Percentiles rank a stretch among this genome's conserved stretches.
Conservation (phyloP, 2,113 vertebrate species). For the Coracopsis vasa region DNA sequence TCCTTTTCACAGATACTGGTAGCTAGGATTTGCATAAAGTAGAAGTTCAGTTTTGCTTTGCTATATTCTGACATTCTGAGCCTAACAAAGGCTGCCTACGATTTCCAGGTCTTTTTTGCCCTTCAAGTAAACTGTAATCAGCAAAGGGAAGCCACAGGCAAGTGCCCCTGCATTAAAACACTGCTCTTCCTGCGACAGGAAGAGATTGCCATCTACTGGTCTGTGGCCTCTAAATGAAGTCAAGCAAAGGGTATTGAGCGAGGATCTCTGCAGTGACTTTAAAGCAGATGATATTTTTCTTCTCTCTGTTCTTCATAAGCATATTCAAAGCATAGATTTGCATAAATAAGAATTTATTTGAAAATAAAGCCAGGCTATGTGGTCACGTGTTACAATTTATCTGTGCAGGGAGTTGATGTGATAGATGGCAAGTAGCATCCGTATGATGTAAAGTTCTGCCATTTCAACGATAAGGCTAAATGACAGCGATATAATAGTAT, state of each 20-base stretch:
- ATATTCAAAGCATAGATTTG: not conserved
- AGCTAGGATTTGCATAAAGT: constrained; percentile 60
- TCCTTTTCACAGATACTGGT: not conserved
- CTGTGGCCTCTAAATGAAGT: not conserved
- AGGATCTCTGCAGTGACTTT: not conserved
- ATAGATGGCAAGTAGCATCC: not conserved
- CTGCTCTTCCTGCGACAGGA: constrained; percentile 17
- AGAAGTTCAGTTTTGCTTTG: constrained; percentile 51
- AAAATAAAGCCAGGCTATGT: not conserved
- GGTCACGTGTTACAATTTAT: not conserved
- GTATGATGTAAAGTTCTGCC: not conserved
- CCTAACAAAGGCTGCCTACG: constrained; percentile 75
- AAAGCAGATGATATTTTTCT: not conserved
- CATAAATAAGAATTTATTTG: not conserved
- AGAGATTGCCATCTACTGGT: constrained; percentile 74
- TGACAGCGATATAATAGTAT: not conserved
- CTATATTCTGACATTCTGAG: constrained; percentile 62
- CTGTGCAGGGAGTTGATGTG: not conserved
- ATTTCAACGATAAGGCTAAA: not conserved
- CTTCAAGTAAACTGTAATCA: constrained; percentile 71
- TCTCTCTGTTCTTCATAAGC: not conserved
- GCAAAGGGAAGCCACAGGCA: not conserved
- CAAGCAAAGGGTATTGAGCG: not conserved
- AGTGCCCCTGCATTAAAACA: not conserved
- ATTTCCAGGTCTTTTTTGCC: constrained; percentile 67